Conservation (phyloP, 1,140 invertebrate genomes). For the Drosophila auraria region DNA sequence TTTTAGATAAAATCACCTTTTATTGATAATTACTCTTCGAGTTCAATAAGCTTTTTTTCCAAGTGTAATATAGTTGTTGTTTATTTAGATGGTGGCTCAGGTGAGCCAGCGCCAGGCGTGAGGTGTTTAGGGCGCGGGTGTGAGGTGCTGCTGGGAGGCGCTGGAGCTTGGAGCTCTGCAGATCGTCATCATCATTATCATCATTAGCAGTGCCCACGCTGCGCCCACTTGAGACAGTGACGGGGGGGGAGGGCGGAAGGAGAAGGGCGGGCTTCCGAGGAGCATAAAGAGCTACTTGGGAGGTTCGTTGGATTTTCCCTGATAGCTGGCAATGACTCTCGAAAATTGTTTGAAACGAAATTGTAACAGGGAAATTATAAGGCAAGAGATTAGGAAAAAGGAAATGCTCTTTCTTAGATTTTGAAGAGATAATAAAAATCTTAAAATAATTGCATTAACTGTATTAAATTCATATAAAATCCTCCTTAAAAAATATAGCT, state of each 20-base stretch:
- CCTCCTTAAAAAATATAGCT: no score
- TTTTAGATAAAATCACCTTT: background rate
- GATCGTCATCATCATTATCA: slow-evolving; percentile 73
- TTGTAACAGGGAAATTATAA: slow-evolving; percentile 35
- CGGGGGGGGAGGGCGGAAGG: background rate
- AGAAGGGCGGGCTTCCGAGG: background rate
- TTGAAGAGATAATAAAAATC: no score
- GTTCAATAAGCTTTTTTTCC: background rate
- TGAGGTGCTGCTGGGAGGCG: slow-evolving; percentile 32
- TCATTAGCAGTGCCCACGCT: slow-evolving; percentile 61
- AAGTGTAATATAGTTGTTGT: slow-evolving; percentile 49
- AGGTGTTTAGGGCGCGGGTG: slow-evolving; percentile 10
- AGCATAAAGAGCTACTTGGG: slow-evolving; percentile 25
- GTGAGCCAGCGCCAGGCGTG: slow-evolving; percentile 21
- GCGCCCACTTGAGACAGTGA: slow-evolving; percentile 50
- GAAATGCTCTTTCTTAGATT: slow-evolving; percentile 7
- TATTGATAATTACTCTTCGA: background rate
- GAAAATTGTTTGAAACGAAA: slow-evolving; percentile 68
- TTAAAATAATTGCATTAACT: no score
- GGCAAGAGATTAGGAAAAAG: background rate
- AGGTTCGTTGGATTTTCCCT: slow-evolving; percentile 30
- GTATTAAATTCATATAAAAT: no score
- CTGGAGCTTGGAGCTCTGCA: slow-evolving; percentile 61
- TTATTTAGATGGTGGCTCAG: slow-evolving; percentile 64
- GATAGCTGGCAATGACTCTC: slow-evolving; percentile 72